These are phyloP conservation scores for Fundulus diaphanus DNA, from an alignment of 2,797 vertebrate genomes.

Conservation along the genomic window DNA sequence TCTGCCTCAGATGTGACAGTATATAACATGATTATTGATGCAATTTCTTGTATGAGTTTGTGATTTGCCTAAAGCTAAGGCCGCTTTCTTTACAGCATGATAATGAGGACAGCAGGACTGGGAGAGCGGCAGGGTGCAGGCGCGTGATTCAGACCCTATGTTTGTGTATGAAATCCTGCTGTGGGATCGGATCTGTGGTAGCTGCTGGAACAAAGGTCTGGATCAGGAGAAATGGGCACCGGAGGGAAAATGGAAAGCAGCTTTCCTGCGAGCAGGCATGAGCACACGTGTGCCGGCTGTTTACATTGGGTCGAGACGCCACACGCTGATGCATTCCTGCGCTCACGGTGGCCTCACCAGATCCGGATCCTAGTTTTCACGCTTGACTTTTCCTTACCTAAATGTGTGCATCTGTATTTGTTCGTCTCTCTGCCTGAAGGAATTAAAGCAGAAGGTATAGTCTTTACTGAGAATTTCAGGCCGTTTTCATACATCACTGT, in stretches of 20 bases:
- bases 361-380: conserved; percentile 73
- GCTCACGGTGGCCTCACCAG: conserved; percentile 77
- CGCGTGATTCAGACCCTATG: conserved; percentile 60
- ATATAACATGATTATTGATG: conserved; percentile 17
- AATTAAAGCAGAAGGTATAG: conserved; percentile 19
- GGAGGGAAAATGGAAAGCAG: conserved; percentile 77
- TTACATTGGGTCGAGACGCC: conserved; percentile 75
- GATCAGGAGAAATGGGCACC: conserved; percentile 70
- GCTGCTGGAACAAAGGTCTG: conserved; percentile 75
- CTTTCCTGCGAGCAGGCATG: conserved; percentile 61
- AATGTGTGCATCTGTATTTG: conserved; percentile 52
- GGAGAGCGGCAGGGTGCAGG: conserved; percentile 43
- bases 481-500: conserved; percentile 33
- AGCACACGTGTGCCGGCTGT: conserved; percentile 71
- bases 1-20: conserved; percentile 8
- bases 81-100: conserved; percentile 36
- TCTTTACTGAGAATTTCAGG: conserved; percentile 26
- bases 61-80: conserved; percentile 36
- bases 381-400: conserved; percentile 74
- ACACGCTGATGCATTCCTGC: conserved; percentile 74
- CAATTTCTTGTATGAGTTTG: conserved; percentile 11
- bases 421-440: conserved; percentile 18
- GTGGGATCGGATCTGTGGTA: conserved; percentile 71
- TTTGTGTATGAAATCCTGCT: conserved; percentile 76
- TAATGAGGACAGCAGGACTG: conserved; percentile 59